Evolutionary conservation across 1,140 invertebrate genomes (phyloP).

Genomic region (Spodoptera frugiperda): DNA sequence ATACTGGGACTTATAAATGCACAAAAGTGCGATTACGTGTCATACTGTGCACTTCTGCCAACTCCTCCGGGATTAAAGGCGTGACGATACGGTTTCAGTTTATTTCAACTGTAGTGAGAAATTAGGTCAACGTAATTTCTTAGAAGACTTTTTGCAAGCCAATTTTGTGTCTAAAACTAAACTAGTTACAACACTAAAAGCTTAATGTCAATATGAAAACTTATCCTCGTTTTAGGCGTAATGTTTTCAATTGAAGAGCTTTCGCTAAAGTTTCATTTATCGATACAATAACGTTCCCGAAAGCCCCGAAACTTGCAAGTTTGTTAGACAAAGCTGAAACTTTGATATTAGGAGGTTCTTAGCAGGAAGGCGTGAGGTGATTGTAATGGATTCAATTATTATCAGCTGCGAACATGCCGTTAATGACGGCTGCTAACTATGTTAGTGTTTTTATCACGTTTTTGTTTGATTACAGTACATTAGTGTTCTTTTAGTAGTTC

Average conservation of each 20-base stretch:
- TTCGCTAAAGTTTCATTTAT: constrained; percentile 16
- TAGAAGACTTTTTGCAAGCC: neutral
- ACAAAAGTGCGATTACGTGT: too few species aligned
- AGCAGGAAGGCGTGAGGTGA: constrained; percentile 9
- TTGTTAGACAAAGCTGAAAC: constrained; percentile 5
- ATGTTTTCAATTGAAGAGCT: constrained; percentile 19
- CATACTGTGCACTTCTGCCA: too few species aligned
- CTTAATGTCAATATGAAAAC: constrained; percentile 15
- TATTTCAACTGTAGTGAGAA: too few species aligned
- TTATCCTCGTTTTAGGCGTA: neutral
- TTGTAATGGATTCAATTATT: constrained; percentile 28
- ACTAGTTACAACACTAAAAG: too few species aligned
- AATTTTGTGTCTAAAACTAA: too few species aligned
- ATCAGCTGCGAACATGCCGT: neutral
- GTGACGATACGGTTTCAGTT: too few species aligned
- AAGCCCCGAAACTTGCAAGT: constrained; percentile 8
- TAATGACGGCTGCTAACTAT: neutral
- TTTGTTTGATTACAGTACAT: too few species aligned
- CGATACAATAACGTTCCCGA: constrained; percentile 11
- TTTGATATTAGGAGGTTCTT: constrained; percentile 19
- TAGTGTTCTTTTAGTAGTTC: too few species aligned
- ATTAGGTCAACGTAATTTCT: too few species aligned
- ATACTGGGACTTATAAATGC: too few species aligned
- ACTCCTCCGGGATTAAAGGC: too few species aligned
- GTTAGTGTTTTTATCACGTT: too few species aligned